phyloP scores from a whole-genome alignment of 2,888 invertebrate genomes.

The Emmelina monodactyla region DNA sequence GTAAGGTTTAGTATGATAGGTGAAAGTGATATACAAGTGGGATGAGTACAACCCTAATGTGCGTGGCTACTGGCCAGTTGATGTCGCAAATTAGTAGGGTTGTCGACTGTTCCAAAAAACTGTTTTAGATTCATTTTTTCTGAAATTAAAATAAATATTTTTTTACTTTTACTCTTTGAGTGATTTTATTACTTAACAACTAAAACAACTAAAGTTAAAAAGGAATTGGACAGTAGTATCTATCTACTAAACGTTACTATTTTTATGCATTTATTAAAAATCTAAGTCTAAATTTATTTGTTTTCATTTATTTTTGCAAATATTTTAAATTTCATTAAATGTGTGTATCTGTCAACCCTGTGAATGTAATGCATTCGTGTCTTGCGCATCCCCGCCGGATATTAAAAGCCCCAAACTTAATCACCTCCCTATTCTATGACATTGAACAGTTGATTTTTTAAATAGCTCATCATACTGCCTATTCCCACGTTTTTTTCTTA shows the following conservation, averaged over 20 bases:
- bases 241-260: no score
- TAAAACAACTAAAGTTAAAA: no score
- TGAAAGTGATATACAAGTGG: slow-evolving; percentile 20
- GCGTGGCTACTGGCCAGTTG: slow-evolving; percentile 44
- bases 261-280: no score
- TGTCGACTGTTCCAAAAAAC: no score
- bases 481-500: slow-evolving; percentile 47
- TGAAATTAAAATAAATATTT: no score
- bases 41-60: slow-evolving; percentile 35
- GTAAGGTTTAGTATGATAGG: slow-evolving; percentile 25
- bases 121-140: no score
- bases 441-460: slow-evolving; percentile 45
- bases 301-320: background rate
- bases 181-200: no score
- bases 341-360: slow-evolving; percentile 25
- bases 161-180: no score
- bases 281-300: no score
- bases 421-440: slow-evolving; percentile 43
- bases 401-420: slow-evolving; percentile 56
- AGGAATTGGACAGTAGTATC: no score
- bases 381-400: slow-evolving; percentile 54
- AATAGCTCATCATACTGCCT: slow-evolving; percentile 44
- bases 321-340: background rate
- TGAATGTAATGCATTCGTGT: slow-evolving; percentile 38
- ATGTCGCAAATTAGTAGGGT: slow-evolving; percentile 50